A percentile compares a stretch with the other conserved stretches of the same genome.
These are phyloP conservation scores for Somateria mollissima DNA, from an alignment of 2,797 vertebrate genomes.

Conservation along the genomic window DNA sequence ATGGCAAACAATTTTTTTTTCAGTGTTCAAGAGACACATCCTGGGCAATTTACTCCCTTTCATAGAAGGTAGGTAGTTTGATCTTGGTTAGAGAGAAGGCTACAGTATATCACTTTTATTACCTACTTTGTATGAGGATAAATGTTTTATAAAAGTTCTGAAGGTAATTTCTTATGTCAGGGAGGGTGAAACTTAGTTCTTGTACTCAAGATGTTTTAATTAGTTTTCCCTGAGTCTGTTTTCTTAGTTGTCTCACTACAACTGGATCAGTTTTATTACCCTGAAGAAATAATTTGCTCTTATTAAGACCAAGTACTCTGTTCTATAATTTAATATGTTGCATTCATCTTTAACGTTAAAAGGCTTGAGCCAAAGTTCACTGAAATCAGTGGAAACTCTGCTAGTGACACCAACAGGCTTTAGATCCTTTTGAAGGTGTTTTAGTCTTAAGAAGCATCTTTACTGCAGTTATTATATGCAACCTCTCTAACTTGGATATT, in stretches of 20 bases:
- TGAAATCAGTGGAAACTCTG: slow-evolving; percentile 9
- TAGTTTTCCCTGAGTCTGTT: slow-evolving; percentile 51
- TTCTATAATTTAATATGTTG: slow-evolving; percentile 47
- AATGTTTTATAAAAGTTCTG: slow-evolving; percentile 51
- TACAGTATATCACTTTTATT: slow-evolving; percentile 7
- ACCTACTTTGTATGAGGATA: slow-evolving; percentile 10
- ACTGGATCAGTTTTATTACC: slow-evolving; percentile 39
- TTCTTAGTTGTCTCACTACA: slow-evolving; percentile 30
- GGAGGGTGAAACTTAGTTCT: neutral
- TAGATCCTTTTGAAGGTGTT: neutral
- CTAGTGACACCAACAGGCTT: neutral
- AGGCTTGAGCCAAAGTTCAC: slow-evolving; percentile 45
- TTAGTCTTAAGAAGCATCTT: neutral
- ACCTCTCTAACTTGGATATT: neutral
- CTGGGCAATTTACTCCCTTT: neutral
- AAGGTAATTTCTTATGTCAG: slow-evolving; percentile 39
- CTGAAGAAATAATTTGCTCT: slow-evolving; percentile 59
- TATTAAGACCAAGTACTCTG: slow-evolving; percentile 44
- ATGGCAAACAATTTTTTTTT: neutral
- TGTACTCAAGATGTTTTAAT: slow-evolving; percentile 29
- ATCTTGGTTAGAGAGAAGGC: neutral
- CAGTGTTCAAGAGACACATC: neutral
- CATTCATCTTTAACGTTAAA: slow-evolving; percentile 33
- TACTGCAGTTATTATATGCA: neutral
- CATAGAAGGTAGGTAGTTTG: neutral